phyloP scores from a whole-genome alignment of 2,888 invertebrate genomes.

The Digitonthophagus gazella region DNA sequence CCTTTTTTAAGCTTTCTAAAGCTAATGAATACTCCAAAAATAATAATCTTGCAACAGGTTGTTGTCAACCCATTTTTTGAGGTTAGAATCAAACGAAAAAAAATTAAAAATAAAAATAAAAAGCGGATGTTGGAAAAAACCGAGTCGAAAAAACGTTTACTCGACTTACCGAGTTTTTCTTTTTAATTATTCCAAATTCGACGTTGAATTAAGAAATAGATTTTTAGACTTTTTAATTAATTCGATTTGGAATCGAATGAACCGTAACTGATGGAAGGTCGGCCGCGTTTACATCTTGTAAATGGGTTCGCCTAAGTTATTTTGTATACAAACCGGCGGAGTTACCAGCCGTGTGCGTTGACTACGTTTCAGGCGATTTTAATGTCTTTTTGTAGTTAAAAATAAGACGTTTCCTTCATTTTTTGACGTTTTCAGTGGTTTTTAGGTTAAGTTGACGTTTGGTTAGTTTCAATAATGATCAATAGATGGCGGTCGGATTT shows the following conservation, averaged over 20 bases:
- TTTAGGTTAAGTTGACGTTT: too few relatives aligned
- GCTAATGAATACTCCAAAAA: too few relatives aligned
- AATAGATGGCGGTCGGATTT: too few relatives aligned
- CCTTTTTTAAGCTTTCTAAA: neutral
- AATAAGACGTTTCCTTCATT: neutral
- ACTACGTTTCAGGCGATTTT: neutral
- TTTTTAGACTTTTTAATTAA: neutral
- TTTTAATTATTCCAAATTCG: too few relatives aligned
- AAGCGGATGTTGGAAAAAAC: constrained; percentile 1
- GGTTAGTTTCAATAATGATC: too few relatives aligned
- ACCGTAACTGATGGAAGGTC: neutral
- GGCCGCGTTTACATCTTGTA: neutral
- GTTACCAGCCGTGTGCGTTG: neutral
- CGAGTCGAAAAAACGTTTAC: too few relatives aligned
- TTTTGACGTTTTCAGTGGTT: neutral
- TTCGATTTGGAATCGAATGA: neutral
- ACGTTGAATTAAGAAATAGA: too few relatives aligned
- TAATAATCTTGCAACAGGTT: constrained; percentile 18
- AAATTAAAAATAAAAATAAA: constrained; percentile 1
- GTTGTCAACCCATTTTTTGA: constrained; percentile 5
- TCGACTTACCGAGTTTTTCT: neutral
- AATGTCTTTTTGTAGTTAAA: neutral
- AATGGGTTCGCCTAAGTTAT: neutral
- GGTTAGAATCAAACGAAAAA: neutral
- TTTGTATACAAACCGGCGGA: neutral